Percentiles rank a stretch among this genome's conserved stretches.
These are phyloP conservation scores for Liodrosophila aerea DNA, from an alignment of 2,888 invertebrate species.

Conservation along the genomic window DNA sequence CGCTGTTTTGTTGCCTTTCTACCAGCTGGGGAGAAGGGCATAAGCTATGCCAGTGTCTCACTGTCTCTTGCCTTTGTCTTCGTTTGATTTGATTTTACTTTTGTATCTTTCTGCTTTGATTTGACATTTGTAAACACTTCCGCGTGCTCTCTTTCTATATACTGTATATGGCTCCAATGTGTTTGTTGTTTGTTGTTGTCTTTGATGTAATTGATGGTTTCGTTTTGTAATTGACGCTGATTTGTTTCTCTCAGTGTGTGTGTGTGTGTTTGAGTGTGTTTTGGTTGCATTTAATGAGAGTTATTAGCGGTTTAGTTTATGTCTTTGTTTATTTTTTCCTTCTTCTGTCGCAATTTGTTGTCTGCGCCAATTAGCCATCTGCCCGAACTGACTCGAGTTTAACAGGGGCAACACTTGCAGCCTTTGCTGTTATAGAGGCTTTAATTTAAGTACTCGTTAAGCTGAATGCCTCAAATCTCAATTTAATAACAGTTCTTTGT, in stretches of 20 bases:
- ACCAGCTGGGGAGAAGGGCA: conserved; percentile 38
- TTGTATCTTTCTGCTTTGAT: conserved; percentile 25
- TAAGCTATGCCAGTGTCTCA: background rate
- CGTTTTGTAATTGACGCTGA: conserved; percentile 49
- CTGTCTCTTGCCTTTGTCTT: background rate
- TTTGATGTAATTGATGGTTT: conserved; percentile 64
- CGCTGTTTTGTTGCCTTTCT: conserved; percentile 7
- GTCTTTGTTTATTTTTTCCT: conserved; percentile 5
- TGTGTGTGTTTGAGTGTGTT: conserved; percentile 28
- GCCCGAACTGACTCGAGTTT: conserved; percentile 5
- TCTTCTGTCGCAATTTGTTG: conserved; percentile 24
- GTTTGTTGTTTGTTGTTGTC: conserved; percentile 13
- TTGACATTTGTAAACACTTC: conserved; percentile 72
- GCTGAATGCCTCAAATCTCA: no score
- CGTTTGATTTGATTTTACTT: conserved; percentile 9
- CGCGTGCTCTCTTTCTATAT: conserved; percentile 54
- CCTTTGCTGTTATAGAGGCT: background rate
- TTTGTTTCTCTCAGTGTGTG: conserved; percentile 23
- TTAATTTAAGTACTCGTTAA: background rate
- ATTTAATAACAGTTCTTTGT: no score
- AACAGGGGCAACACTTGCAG: conserved; percentile 2
- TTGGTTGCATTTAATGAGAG: conserved; percentile 64
- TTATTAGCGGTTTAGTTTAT: conserved; percentile 54
- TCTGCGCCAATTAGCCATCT: conserved; percentile 37
- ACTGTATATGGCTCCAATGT: conserved; percentile 25